Percentiles rank a stretch among this genome's conserved stretches.
These are phyloP conservation scores for Myotis brandtii DNA, from an alignment of 2,113 vertebrate genomes.

Conservation along the genomic window DNA sequence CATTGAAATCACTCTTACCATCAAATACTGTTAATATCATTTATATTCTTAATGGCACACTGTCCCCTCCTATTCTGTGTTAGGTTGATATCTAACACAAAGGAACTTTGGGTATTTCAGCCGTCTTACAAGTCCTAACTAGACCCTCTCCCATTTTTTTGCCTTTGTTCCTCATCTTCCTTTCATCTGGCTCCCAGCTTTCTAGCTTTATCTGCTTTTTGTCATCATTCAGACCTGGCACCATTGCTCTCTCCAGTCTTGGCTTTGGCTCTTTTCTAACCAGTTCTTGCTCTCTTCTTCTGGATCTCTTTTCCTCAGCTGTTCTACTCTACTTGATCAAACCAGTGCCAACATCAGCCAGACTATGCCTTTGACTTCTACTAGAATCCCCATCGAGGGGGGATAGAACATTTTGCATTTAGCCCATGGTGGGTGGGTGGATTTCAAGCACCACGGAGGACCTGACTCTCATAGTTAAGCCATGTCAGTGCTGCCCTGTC, in stretches of 20 bases:
- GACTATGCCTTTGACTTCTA: neutral
- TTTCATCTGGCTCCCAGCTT: neutral
- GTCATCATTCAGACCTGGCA: neutral
- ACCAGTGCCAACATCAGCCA: neutral
- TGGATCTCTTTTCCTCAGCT: neutral
- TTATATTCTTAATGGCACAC: neutral
- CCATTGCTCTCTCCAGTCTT: neutral
- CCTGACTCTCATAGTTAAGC: neutral
- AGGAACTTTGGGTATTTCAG: neutral
- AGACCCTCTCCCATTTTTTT: neutral
- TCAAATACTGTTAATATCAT: neutral
- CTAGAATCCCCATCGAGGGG: neutral
- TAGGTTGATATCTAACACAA: neutral
- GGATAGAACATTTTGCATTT: neutral
- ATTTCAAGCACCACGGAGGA: neutral
- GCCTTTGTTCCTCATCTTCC: neutral
- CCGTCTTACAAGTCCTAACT: neutral
- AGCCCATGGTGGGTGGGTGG: neutral
- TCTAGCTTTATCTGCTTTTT: slow-evolving; percentile 13
- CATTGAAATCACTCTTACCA: neutral
- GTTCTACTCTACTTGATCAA: neutral
- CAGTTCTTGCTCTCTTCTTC: neutral
- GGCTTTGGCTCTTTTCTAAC: neutral
- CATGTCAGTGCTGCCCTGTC: neutral
- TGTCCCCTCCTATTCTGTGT: neutral